Conservation (phyloP, 23 tunicate genomes). For the Ascidia mentula region DNA sequence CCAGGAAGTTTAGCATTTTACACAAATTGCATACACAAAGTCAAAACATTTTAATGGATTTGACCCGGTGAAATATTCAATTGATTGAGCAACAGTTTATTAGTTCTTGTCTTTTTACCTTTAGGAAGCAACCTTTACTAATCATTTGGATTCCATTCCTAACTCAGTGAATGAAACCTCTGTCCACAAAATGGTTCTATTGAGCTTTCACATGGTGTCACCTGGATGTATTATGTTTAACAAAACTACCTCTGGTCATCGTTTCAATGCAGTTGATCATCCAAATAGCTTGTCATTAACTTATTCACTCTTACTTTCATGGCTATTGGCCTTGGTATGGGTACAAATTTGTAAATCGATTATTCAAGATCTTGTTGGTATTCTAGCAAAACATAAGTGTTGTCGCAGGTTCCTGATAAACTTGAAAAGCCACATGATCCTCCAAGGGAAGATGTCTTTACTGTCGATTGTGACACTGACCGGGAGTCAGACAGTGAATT, state of each 20-base stretch:
- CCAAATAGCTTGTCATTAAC: conserved; percentile 49
- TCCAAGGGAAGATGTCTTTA: conserved; percentile 55
- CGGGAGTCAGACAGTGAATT: conserved; percentile 22
- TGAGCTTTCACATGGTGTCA: conserved; percentile 58
- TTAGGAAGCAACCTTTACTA: conserved; percentile 33
- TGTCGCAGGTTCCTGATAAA: conserved; percentile 54
- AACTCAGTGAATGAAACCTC: not conserved
- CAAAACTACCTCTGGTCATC: conserved; percentile 42
- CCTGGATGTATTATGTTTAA: conserved; percentile 51
- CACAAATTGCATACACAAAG: too few species aligned
- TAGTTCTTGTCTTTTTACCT: not conserved
- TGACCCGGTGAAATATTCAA: not conserved
- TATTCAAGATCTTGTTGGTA: not conserved
- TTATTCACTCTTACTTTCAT: conserved; percentile 56
- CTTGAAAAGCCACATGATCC: conserved; percentile 46
- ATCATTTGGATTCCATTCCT: conserved; percentile 30
- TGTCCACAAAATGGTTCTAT: conserved; percentile 32
- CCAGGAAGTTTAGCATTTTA: too few species aligned
- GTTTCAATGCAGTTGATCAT: conserved; percentile 44
- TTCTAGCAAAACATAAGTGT: not conserved
- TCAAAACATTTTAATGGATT: not conserved
- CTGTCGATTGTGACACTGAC: conserved; percentile 43
- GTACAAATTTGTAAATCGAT: not conserved
- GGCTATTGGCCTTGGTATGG: conserved; percentile 80
- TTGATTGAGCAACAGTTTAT: not conserved